Percentiles rank a stretch among this genome's conserved stretches.
Evolutionary conservation across 1,140 invertebrate genomes (phyloP).

Genomic region (Diorhabda carinulata): DNA sequence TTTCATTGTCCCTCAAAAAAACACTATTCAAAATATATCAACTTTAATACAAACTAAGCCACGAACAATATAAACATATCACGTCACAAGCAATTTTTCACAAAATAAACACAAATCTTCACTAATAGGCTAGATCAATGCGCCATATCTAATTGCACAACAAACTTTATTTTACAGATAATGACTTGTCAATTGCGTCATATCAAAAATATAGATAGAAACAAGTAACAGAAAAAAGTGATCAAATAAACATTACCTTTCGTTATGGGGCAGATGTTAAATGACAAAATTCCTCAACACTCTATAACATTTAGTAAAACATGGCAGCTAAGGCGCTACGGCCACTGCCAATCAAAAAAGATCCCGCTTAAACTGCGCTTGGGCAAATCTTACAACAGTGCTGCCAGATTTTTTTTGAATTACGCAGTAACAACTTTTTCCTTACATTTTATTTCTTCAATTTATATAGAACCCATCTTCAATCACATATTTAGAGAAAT

Average conservation of each 20-base stretch:
- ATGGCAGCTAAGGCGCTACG: slow-evolving; percentile 36
- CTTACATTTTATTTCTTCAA: no score
- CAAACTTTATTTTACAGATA: background rate
- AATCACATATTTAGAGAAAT: no score
- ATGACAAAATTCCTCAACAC: slow-evolving; percentile 30
- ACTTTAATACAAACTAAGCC: no score
- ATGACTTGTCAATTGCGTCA: no score
- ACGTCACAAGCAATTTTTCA: background rate
- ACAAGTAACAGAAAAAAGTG: background rate
- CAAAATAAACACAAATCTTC: background rate
- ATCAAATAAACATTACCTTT: slow-evolving; percentile 15
- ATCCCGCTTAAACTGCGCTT: slow-evolving; percentile 36
- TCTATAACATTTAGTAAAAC: slow-evolving; percentile 34
- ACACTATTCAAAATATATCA: background rate
- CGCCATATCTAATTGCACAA: slow-evolving; percentile 20
- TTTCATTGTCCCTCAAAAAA: background rate
- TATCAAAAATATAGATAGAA: background rate
- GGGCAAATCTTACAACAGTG: slow-evolving; percentile 18
- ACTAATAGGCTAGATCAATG: background rate
- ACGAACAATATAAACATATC: background rate
- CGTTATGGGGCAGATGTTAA: slow-evolving; percentile 13
- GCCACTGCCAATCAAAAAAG: slow-evolving; percentile 34
- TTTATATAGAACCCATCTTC: no score
- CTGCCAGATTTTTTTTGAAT: background rate
- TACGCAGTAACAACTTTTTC: background rate